A percentile compares a stretch with the other conserved stretches of the same genome.
Conservation (phyloP, 2,888 invertebrate species). For the Aporophyla lueneburgensis region DNA sequence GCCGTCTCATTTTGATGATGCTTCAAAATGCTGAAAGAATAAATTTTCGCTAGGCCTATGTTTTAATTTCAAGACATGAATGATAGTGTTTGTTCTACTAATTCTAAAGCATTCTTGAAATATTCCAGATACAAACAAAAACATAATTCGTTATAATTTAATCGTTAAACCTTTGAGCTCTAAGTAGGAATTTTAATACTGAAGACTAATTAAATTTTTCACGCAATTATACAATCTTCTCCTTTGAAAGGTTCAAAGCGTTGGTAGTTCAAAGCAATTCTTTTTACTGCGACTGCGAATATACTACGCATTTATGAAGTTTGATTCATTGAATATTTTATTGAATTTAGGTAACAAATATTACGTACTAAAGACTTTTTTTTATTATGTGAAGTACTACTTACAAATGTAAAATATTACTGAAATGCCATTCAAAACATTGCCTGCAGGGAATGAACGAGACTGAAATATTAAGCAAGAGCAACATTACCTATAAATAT, state of each 20-base stretch:
- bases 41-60: background rate
- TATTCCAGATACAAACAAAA: slow-evolving; percentile 10
- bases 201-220: slow-evolving; percentile 46
- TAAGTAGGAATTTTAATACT: slow-evolving; percentile 21
- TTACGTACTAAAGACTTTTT: too few relatives aligned
- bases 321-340: slow-evolving; percentile 22
- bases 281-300: slow-evolving; percentile 8
- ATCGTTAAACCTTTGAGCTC: slow-evolving; percentile 38
- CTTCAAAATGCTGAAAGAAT: background rate
- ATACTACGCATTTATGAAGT: background rate
- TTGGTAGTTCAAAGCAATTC: slow-evolving; percentile 24
- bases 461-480: background rate
- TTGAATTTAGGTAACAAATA: background rate
- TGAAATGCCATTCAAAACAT: background rate
- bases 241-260: slow-evolving; percentile 37
- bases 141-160: slow-evolving; percentile 14
- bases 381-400: too few relatives aligned
- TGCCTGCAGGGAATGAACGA: background rate
- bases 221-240: slow-evolving; percentile 42
- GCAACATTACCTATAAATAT: slow-evolving; percentile 1
- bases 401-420: too few relatives aligned
- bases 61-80: background rate
- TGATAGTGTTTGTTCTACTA: background rate
- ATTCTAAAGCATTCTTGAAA: slow-evolving; percentile 7
- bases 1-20: too few relatives aligned